Evolutionary conservation across 1,140 invertebrate genomes (phyloP).

Genomic region (Pachyrhynchus sulphureomaculatus): DNA sequence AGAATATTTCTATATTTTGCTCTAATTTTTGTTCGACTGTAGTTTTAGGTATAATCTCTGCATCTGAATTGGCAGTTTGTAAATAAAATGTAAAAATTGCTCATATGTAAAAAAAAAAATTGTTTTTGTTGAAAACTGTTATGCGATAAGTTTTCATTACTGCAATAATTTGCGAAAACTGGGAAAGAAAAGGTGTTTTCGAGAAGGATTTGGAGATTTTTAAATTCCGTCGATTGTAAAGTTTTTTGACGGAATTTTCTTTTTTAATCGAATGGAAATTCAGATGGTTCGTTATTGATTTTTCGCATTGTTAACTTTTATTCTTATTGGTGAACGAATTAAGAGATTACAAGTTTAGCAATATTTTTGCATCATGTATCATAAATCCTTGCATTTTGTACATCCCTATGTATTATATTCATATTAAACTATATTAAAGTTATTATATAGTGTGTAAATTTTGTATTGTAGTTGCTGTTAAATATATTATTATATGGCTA

Average conservation of each 20-base stretch:
- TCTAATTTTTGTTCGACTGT: constrained; percentile 35
- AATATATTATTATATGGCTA: constrained; percentile 52
- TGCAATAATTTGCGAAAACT: constrained; percentile 14
- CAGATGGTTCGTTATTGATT: constrained; percentile 33
- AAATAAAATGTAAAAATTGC: constrained; percentile 52
- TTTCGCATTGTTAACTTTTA: constrained; percentile 47
- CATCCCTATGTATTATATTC: constrained; percentile 52
- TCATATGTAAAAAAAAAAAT: constrained; percentile 52
- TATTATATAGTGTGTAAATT: constrained; percentile 54
- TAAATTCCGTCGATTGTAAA: constrained; percentile 13
- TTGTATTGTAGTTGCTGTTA: constrained; percentile 55
- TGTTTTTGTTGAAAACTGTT: constrained; percentile 49
- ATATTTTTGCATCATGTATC: constrained; percentile 52
- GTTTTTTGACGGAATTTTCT: constrained; percentile 13
- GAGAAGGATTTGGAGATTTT: constrained; percentile 1
- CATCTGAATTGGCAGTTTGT: constrained; percentile 42
- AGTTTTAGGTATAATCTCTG: constrained; percentile 33
- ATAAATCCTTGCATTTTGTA: constrained; percentile 49
- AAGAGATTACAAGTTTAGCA: constrained; percentile 51
- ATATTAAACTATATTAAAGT: constrained; percentile 50
- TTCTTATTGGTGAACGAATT: constrained; percentile 46
- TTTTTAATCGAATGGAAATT: constrained; percentile 8
- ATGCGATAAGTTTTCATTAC: constrained; percentile 25
- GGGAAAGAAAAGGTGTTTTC: background rate
- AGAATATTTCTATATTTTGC: constrained; percentile 7